A percentile compares a stretch with the other conserved stretches of the same genome.
These are phyloP conservation scores for Lepus timidus DNA, from an alignment of 2,113 vertebrate genomes.

Conservation along the genomic window DNA sequence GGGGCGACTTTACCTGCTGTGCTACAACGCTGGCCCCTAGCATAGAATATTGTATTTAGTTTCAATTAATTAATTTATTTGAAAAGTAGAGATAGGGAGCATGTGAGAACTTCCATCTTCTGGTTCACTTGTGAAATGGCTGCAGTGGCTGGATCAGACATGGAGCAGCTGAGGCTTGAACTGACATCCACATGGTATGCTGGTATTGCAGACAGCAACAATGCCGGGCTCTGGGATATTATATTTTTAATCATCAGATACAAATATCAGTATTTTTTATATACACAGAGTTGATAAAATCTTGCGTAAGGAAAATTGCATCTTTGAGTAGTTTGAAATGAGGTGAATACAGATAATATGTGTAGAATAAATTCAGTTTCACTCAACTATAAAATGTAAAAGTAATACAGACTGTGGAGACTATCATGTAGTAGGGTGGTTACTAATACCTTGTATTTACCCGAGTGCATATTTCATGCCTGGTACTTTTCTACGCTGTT, in stretches of 20 bases:
- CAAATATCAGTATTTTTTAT: background rate
- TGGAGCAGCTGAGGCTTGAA: no score
- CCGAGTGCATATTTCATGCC: background rate
- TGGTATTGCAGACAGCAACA: no score
- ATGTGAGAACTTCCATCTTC: no score
- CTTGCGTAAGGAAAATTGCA: background rate
- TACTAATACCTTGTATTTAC: background rate
- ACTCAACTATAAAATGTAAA: slow-evolving; percentile 6
- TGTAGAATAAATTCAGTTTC: background rate
- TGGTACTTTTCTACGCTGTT: background rate
- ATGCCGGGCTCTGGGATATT: no score
- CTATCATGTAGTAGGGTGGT: background rate
- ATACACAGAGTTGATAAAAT: background rate
- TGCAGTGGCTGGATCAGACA: no score
- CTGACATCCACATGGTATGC: no score
- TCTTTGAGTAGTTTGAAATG: slow-evolving; percentile 10
- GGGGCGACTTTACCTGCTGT: no score
- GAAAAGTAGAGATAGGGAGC: no score
- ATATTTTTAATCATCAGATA: background rate
- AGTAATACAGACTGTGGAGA: background rate
- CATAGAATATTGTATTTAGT: slow-evolving; percentile 2
- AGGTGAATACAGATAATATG: background rate
- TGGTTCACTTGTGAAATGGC: no score
- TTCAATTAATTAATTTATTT: background rate
- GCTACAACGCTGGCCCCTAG: background rate